A percentile compares a stretch with the other conserved stretches of the same genome.
Conservation (phyloP, 2,113 vertebrate genomes). For the Ondatra zibethicus region DNA sequence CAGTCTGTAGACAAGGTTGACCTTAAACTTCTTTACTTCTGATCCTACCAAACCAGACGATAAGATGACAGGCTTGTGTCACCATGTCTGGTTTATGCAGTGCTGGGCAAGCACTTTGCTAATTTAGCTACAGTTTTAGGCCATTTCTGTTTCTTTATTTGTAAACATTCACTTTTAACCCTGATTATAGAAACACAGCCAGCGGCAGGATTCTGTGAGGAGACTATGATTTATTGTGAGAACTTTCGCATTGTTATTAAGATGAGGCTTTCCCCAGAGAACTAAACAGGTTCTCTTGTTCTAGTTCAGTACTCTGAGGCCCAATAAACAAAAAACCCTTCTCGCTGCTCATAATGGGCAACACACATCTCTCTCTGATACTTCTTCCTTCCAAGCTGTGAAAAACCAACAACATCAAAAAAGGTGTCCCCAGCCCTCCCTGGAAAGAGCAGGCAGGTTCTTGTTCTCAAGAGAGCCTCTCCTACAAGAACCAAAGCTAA, state of each 20-base stretch:
- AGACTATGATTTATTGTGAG: neutral
- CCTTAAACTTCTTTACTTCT: neutral
- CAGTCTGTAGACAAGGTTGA: neutral
- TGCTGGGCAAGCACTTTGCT: neutral
- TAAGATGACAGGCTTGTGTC: neutral
- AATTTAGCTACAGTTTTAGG: neutral
- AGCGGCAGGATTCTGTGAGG: neutral
- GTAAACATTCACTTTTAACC: conserved; percentile 29
- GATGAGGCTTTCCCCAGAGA: conserved; percentile 29
- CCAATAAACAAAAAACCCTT: neutral
- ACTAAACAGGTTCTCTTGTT: neutral
- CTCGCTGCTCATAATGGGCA: neutral
- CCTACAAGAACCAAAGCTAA: neutral
- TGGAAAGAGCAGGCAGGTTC: neutral
- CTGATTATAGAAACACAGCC: neutral
- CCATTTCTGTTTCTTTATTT: neutral
- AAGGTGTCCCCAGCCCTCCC: rapidly evolving
- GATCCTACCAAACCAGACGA: neutral
- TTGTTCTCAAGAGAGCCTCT: neutral
- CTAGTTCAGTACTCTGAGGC: neutral
- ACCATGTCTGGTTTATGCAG: neutral
- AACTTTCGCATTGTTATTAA: neutral
- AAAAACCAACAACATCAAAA: neutral
- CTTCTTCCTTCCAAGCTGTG: neutral
- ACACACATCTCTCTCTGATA: conserved; percentile 2